These are phyloP conservation scores for Erethizon dorsatum DNA, from an alignment of 2,797 vertebrate species.

Conservation along the genomic window DNA sequence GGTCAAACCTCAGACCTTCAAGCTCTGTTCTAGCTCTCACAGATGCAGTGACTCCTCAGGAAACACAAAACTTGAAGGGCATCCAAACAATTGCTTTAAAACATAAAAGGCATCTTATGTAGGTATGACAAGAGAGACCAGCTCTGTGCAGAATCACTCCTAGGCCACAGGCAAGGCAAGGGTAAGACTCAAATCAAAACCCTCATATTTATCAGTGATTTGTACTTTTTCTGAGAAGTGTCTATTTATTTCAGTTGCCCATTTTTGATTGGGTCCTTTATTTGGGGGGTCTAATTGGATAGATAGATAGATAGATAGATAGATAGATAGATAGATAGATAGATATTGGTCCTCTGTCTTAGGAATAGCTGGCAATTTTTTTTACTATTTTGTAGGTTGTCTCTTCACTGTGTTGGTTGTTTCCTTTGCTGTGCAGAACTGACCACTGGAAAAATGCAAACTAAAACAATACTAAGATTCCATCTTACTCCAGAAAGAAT, in stretches of 20 bases:
- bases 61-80: neutral
- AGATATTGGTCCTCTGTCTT: neutral
- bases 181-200: neutral
- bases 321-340: neutral
- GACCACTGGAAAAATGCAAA: neutral
- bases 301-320: neutral
- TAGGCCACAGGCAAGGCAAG: neutral
- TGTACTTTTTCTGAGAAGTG: neutral
- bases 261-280: neutral
- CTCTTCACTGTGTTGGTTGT: neutral
- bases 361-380: neutral
- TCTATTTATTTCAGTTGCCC: neutral
- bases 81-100: neutral
- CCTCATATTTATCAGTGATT: neutral
- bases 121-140: neutral
- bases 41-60: neutral
- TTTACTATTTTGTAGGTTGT: neutral
- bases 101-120: fast-evolving
- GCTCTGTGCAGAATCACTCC: neutral
- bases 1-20: neutral
- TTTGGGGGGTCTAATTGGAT: neutral
- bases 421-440: neutral
- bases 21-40: neutral
- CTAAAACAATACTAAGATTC: neutral
- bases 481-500: neutral